Evolutionary conservation across 2,888 invertebrate species (phyloP).

Genomic region (Agonum fuliginosum): DNA sequence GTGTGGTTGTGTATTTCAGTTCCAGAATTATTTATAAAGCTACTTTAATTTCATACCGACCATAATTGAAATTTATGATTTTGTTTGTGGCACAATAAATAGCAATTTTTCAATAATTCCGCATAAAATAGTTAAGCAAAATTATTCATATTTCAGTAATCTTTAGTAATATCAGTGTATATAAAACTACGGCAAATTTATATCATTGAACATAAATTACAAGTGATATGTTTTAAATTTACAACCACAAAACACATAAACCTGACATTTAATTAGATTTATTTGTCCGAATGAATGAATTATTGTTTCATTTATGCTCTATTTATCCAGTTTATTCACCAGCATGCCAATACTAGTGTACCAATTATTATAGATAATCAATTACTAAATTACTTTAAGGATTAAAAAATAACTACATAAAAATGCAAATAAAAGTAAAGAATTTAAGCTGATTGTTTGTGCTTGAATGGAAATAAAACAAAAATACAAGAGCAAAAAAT

Average conservation of each 20-base stretch:
- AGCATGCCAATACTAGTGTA: slow-evolving; percentile 1
- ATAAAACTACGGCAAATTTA: slow-evolving; percentile 27
- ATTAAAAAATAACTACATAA: too few relatives aligned
- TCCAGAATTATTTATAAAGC: too few relatives aligned
- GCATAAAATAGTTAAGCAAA: slow-evolving; percentile 21
- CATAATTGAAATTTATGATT: background rate
- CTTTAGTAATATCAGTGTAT: slow-evolving; percentile 32
- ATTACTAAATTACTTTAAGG: background rate
- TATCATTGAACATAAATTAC: slow-evolving; percentile 36
- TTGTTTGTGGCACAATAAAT: background rate
- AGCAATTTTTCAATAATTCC: slow-evolving; percentile 13
- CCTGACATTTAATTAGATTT: slow-evolving; percentile 48
- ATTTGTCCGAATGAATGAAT: slow-evolving; percentile 38
- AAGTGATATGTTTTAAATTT: slow-evolving; percentile 42
- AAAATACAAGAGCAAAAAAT: background rate
- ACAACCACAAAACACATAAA: slow-evolving; percentile 46
- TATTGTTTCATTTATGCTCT: slow-evolving; percentile 37
- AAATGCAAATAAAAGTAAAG: background rate
- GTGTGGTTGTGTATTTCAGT: too few relatives aligned
- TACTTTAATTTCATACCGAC: too few relatives aligned
- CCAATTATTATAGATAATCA: slow-evolving; percentile 6
- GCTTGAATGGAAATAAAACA: background rate
- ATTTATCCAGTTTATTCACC: slow-evolving; percentile 28
- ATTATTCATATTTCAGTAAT: slow-evolving; percentile 29
- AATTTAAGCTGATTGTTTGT: background rate